Percentiles rank a stretch among this genome's conserved stretches.
These are phyloP conservation scores for Petrolisthes manimaculis DNA, from an alignment of 2,888 invertebrate species.

Conservation along the genomic window DNA sequence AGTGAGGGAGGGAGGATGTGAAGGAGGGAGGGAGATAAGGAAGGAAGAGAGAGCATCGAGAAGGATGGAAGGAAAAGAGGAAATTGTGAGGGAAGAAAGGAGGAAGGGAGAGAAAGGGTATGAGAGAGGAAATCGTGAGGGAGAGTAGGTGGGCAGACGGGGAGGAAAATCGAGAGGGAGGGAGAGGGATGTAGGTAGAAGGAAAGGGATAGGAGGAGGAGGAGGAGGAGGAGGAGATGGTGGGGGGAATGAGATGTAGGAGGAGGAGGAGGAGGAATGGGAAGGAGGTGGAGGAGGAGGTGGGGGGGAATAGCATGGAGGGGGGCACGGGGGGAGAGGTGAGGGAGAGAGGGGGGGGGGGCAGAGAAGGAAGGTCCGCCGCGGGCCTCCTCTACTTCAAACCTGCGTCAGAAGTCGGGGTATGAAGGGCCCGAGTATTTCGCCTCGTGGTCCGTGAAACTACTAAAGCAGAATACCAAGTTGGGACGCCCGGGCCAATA, in stretches of 20 bases:
- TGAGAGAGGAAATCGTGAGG: neutral
- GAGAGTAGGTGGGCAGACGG: neutral
- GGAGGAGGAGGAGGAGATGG: neutral
- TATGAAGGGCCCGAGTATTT: constrained; percentile 38
- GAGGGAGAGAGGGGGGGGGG: constrained; percentile 25
- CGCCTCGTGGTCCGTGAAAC: constrained; percentile 55
- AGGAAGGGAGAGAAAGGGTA: neutral
- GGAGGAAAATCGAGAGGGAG: neutral
- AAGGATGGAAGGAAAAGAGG: neutral
- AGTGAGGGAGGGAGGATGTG: constrained; percentile 13
- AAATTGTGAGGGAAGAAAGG: neutral
- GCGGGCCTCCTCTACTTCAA: constrained; percentile 29
- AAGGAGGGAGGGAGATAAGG: constrained; percentile 19
- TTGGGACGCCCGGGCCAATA: constrained; percentile 54
- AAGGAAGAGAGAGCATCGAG: no score
- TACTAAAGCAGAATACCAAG: constrained; percentile 51
- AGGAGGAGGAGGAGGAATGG: neutral
- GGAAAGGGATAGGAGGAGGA: neutral
- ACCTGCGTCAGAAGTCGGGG: constrained; percentile 26
- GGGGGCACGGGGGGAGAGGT: neutral
- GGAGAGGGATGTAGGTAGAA: neutral
- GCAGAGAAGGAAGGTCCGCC: neutral
- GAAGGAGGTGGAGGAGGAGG: neutral
- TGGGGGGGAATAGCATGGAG: neutral
- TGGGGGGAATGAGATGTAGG: neutral